A percentile compares a stretch with the other conserved stretches of the same genome.
Evolutionary conservation across 2,888 invertebrate genomes (phyloP).

Genomic region (Cryptophagus acutangulus): DNA sequence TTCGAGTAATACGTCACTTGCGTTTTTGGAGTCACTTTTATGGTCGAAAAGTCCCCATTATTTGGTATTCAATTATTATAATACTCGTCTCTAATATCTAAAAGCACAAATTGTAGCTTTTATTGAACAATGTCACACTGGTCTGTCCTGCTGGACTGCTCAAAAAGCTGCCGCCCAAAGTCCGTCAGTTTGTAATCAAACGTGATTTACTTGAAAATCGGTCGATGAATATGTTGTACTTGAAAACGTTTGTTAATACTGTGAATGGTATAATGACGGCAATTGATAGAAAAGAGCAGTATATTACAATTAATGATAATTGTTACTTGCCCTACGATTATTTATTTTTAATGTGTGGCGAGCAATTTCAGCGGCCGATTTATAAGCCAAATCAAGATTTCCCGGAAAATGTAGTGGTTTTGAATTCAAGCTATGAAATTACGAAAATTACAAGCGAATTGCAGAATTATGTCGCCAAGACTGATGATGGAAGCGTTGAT

Average conservation of each 20-base stretch:
- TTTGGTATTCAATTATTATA: no score
- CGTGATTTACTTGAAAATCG: constrained; percentile 53
- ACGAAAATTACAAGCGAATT: constrained; percentile 46
- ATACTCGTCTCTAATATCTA: no score
- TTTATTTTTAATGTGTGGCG: constrained; percentile 54
- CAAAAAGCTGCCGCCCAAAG: constrained; percentile 36
- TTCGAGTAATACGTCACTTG: constrained; percentile 58
- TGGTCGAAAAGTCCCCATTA: constrained; percentile 32
- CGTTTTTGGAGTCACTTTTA: constrained; percentile 57
- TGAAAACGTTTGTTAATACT: constrained; percentile 62
- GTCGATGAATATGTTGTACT: constrained; percentile 54
- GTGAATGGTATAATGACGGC: constrained; percentile 57
- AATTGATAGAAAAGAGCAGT: constrained; percentile 54
- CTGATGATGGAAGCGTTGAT: no score
- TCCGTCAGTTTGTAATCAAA: constrained; percentile 53
- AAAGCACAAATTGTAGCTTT: not conserved
- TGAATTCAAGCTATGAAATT: constrained; percentile 57
- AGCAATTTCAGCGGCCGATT: constrained; percentile 54
- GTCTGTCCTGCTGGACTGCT: constrained; percentile 61
- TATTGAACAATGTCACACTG: constrained; percentile 60
- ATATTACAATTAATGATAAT: constrained; percentile 51
- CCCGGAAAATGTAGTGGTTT: constrained; percentile 59
- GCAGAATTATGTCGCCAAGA: constrained; percentile 5
- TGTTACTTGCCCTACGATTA: constrained; percentile 51
- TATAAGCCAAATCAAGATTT: constrained; percentile 31